Evolutionary conservation across 2,113 vertebrate species (phyloP).

Genomic region (Jaculus jaculus): DNA sequence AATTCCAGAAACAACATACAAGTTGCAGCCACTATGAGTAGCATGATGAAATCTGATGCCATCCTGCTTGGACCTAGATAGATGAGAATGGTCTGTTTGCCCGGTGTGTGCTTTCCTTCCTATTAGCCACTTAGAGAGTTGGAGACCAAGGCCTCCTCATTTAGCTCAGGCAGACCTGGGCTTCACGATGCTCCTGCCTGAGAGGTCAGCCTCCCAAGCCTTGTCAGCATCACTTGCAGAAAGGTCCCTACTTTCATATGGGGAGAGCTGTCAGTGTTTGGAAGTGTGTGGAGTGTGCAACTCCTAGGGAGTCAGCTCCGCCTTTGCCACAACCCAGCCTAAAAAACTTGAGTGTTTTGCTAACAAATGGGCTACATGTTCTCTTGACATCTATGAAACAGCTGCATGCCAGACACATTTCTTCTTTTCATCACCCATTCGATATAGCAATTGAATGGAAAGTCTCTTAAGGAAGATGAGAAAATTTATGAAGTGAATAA

Average conservation of each 20-base stretch:
- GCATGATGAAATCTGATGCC: not conserved
- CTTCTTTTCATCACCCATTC: not conserved
- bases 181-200: too few species aligned
- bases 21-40: not conserved
- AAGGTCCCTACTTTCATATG: not conserved
- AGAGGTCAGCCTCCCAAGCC: not conserved
- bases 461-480: constrained; percentile 23
- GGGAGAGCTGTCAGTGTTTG: not conserved
- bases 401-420: not conserved
- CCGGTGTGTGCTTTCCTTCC: too few species aligned
- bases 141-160: not conserved
- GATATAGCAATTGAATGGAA: not conserved
- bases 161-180: too few species aligned
- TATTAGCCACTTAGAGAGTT: not conserved
- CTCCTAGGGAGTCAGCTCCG: not conserved
- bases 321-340: not conserved
- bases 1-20: not conserved
- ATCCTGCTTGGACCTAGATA: not conserved
- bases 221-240: not conserved
- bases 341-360: constrained; percentile 23
- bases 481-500: constrained; percentile 47
- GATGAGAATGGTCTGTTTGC: not conserved
- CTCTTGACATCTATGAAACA: not conserved
- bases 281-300: too few species aligned
- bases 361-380: not conserved